Evolutionary conservation across 2,797 vertebrate species (phyloP).

Genomic region (Knipowitschia caucasica): DNA sequence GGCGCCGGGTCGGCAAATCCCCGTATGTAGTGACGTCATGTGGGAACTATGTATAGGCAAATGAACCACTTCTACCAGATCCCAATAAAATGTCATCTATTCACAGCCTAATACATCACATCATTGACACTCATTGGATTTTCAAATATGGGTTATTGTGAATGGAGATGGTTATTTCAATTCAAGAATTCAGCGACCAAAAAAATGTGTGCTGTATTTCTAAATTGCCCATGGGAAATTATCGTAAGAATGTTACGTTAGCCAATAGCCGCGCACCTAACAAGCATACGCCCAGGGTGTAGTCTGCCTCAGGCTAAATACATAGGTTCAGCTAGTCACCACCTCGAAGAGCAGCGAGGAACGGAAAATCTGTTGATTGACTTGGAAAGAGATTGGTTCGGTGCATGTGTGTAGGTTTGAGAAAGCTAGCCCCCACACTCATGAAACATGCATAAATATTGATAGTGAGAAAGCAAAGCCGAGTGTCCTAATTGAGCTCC

Average conservation of each 20-base stretch:
- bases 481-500: background rate
- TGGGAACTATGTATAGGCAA: no score
- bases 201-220: background rate
- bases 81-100: background rate
- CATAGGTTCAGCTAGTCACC: background rate
- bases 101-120: background rate
- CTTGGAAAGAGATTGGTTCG: background rate
- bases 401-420: conserved; percentile 5
- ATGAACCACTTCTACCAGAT: background rate
- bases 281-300: background rate
- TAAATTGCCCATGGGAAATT: background rate
- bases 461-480: conserved; percentile 2
- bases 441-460: conserved; percentile 1
- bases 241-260: background rate
- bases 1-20: no score
- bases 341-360: background rate
- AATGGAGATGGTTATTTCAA: background rate
- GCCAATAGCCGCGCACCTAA: background rate
- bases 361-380: background rate
- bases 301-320: background rate
- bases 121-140: background rate
- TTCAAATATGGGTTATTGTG: background rate
- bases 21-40: no score
- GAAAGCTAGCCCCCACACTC: conserved; percentile 6
- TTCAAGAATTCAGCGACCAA: background rate